Evolutionary conservation across 2,888 invertebrate species (phyloP), one percentile per base, ranked within the genome.

Genomic region (Amphipyra tragopoginis): DNA sequence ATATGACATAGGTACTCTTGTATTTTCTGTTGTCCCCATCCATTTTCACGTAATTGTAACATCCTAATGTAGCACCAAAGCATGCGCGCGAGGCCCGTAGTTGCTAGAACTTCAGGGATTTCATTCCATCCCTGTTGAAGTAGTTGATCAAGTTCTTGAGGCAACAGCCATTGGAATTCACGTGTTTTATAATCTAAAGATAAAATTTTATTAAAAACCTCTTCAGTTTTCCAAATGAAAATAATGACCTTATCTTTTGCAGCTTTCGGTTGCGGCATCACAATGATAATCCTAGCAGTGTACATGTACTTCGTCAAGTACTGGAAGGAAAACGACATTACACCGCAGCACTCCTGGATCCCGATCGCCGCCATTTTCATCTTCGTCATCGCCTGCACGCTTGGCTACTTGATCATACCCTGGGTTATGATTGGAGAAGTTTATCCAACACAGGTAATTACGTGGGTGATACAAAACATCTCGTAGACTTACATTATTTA

Each of bases 401-500:
- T 96, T 9, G 97, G 97, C 9, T 97, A 96, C 78, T 88, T 97
- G 50, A 96, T 97, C 42, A 96, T 97, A 14, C 97, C 97, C 0
- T 97, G 97, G 97, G 95, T 97, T 9, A 97, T 97, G 97, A 96
- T 97, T 58, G 96, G 96, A n/a, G 97, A 97, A 85, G 96, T 97
- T 29, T 96, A 96, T 86, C 97, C 97, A 0, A 95, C 95, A n/a
- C 95, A 96, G 94, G 95, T 95, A 47, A 70, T 14, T 55, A 21
- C 21, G 21, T 21, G 21, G 21, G 21, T 21, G 21, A 3, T 21
- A 21, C 21, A 21, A 21, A 21, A 21, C 21, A 3, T 21, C 21
- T 1, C 21, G 21, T 21, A 21, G 21, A 21, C 21, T 21, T 21
- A 21, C n/a, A n/a, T n/a, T n/a, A n/a, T n/a, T n/a, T n/a, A n/a